Conservation (phyloP, 1,140 invertebrate genomes). For the Heliconius eleuchia region DNA sequence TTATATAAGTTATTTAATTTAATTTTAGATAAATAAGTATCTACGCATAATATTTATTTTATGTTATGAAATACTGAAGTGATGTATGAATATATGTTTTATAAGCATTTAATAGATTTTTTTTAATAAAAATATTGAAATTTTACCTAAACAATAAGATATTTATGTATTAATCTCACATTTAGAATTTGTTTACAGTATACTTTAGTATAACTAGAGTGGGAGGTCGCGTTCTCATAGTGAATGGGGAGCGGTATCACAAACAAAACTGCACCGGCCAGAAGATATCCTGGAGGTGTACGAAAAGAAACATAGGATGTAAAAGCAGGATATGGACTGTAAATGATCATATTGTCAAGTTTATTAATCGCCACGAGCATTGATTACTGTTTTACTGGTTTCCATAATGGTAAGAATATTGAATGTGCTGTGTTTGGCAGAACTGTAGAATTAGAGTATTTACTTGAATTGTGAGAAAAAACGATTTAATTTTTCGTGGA, state of each 20-base stretch:
- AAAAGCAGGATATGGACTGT: conserved; percentile 44
- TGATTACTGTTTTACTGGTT: conserved; percentile 11
- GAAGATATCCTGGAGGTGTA: conserved; percentile 46
- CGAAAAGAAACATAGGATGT: conserved; percentile 43
- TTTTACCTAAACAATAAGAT: not conserved
- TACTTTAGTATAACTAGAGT: conserved; percentile 33
- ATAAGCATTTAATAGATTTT: not conserved
- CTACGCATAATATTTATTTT: not conserved
- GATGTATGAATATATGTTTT: not conserved
- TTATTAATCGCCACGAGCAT: conserved; percentile 38
- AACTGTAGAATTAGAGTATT: not conserved
- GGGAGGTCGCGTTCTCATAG: conserved; percentile 39
- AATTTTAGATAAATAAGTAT: not conserved
- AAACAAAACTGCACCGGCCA: conserved; percentile 28
- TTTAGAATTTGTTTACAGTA: conserved; percentile 31
- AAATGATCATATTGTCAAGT: conserved; percentile 42
- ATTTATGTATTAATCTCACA: not conserved
- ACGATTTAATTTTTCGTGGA: no score
- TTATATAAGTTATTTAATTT: not conserved
- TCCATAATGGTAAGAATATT: not conserved
- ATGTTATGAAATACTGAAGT: not conserved
- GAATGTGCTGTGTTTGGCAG: not conserved
- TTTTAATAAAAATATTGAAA: not conserved
- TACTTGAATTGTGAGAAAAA: no score
- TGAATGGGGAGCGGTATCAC: conserved; percentile 42